Percentiles rank a stretch among this genome's conserved stretches.
Conservation (phyloP, 2,888 invertebrate species). For the Leptura quadrifasciata region DNA sequence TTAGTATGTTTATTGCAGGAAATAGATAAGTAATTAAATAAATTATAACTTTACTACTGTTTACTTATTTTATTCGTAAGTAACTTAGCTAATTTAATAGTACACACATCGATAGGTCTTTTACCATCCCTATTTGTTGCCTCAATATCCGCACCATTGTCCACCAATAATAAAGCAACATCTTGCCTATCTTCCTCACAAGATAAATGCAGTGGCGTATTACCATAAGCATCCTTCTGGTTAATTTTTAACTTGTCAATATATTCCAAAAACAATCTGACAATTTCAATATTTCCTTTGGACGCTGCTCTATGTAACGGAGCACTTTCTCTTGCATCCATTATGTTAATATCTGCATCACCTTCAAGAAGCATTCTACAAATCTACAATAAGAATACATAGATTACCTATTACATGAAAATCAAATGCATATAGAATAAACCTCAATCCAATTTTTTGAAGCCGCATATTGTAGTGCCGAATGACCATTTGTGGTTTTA, state of each 20-base stretch:
- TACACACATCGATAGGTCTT: constrained; percentile 80
- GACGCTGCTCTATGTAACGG: constrained; percentile 89
- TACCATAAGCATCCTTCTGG: constrained; percentile 82
- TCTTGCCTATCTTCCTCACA: constrained; percentile 87
- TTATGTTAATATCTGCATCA: constrained; percentile 82
- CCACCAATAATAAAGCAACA: constrained; percentile 80
- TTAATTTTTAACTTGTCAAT: constrained; percentile 77
- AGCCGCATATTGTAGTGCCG: constrained; percentile 89
- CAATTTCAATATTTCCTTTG: constrained; percentile 82
- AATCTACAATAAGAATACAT: constrained; percentile 75
- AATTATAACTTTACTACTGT: neutral
- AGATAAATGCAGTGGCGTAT: constrained; percentile 87
- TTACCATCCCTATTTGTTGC: constrained; percentile 80
- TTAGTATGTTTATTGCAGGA: neutral
- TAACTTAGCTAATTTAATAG: constrained; percentile 55
- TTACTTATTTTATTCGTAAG: constrained; percentile 49
- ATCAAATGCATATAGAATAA: constrained; percentile 21
- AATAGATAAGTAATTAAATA: neutral
- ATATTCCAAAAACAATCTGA: constrained; percentile 80
- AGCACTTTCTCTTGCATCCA: constrained; percentile 82
- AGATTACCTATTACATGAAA: neutral
- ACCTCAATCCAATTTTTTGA: constrained; percentile 87
- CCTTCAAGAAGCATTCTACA: constrained; percentile 80
- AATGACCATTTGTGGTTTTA: constrained; percentile 84
- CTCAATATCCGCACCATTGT: constrained; percentile 79